Evolutionary conservation across 2,888 invertebrate species (phyloP).

Genomic region (Hydraecia micacea): DNA sequence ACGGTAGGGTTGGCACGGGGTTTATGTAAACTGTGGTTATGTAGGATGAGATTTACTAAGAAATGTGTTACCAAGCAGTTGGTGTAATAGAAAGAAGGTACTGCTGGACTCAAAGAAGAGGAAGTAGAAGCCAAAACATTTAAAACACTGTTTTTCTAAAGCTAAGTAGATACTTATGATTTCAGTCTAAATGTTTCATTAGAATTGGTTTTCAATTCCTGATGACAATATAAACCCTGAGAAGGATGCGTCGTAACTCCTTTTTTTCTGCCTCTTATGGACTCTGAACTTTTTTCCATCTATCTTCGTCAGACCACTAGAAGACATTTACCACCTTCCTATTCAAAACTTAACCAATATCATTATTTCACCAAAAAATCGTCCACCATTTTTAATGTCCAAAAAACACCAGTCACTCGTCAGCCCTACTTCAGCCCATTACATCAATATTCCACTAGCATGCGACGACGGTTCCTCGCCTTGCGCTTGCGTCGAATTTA

Average conservation of each 20-base stretch:
- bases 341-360: neutral
- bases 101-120: neutral
- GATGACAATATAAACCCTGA: too few relatives aligned
- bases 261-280: neutral
- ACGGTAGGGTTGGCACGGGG: conserved; percentile 52
- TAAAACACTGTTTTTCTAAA: neutral
- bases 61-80: conserved; percentile 13
- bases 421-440: conserved; percentile 55
- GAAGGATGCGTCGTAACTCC: neutral
- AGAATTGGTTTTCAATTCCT: too few relatives aligned
- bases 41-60: neutral
- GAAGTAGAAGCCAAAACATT: neutral
- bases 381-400: neutral
- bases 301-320: neutral
- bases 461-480: conserved; percentile 42
- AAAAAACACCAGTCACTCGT: neutral
- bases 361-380: neutral
- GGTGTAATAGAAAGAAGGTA: too few relatives aligned
- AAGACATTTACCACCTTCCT: neutral
- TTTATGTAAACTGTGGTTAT: conserved; percentile 25
- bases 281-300: neutral
- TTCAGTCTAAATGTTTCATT: too few relatives aligned
- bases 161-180: too few relatives aligned
- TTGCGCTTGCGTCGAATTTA: conserved; percentile 64
- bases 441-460: conserved; percentile 60